A percentile compares a stretch with the other conserved stretches of the same genome.
phyloP scores from a whole-genome alignment of 2,797 vertebrate species.

The Syngnathus acus region DNA sequence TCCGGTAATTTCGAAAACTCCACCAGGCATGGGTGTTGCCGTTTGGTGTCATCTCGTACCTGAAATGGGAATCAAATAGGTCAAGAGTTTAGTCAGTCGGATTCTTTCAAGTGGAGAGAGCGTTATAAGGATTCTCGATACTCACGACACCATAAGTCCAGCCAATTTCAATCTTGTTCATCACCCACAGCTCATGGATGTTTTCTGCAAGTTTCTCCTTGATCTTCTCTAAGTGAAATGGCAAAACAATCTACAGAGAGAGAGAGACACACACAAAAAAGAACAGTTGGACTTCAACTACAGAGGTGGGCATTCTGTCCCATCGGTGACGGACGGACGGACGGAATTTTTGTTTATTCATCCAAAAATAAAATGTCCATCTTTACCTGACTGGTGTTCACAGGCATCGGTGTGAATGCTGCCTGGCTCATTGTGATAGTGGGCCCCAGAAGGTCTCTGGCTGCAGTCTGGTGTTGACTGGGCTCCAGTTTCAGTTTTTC shows the following conservation, averaged over 20 bases:
- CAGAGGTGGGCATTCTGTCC: neutral
- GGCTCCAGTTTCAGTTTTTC: conserved; percentile 89
- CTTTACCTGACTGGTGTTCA: conserved; percentile 89
- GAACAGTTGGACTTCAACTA: neutral
- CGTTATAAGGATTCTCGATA: conserved; percentile 8
- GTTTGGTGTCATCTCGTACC: conserved; percentile 91
- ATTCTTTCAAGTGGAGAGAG: neutral
- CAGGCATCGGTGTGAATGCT: conserved; percentile 87
- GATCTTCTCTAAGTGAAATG: conserved; percentile 87
- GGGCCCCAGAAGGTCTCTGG: conserved; percentile 81
- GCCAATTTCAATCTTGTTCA: conserved; percentile 95
- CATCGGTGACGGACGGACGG: too few species aligned
- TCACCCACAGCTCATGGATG: conserved; percentile 96
- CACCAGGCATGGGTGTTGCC: conserved; percentile 90
- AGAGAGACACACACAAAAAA: neutral
- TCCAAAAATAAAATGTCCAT: neutral
- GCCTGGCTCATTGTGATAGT: conserved; percentile 84
- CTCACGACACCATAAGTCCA: conserved; percentile 89
- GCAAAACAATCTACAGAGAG: conserved; percentile 78
- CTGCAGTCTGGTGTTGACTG: conserved; percentile 77
- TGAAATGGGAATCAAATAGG: conserved; percentile 37
- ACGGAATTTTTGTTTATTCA: too few species aligned
- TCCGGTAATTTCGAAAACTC: conserved; percentile 90
- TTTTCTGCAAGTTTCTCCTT: conserved; percentile 93
- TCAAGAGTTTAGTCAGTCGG: neutral